phyloP scores from a whole-genome alignment of 1,140 invertebrate species.

The Gryon sp. region DNA sequence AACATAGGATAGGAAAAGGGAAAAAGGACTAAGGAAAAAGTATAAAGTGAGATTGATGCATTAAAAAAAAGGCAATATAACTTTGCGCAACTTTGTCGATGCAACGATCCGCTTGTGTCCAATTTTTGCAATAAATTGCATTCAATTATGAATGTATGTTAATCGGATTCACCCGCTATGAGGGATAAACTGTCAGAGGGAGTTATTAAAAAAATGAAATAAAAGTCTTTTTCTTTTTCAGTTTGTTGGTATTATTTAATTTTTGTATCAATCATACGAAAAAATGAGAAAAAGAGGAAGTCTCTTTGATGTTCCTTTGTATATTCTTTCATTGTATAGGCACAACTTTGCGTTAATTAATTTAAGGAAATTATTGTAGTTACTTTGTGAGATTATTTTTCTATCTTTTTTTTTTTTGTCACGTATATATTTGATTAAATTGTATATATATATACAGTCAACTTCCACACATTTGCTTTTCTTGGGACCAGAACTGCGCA shows the following conservation, averaged over 20 bases:
- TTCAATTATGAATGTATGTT: constrained; percentile 46
- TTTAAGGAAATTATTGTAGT: too few species aligned
- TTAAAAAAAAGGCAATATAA: constrained; percentile 56
- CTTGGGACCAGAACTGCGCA: too few species aligned
- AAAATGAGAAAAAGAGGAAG: constrained; percentile 19
- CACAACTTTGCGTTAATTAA: not conserved
- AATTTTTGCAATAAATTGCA: constrained; percentile 47
- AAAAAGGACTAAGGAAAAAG: constrained; percentile 53
- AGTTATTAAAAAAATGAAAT: constrained; percentile 8
- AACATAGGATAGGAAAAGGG: too few species aligned
- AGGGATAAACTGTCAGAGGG: not conserved
- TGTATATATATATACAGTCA: too few species aligned
- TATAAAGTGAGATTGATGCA: constrained; percentile 53
- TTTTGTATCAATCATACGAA: constrained; percentile 22
- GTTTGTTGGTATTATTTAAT: constrained; percentile 3
- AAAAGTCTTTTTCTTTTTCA: constrained; percentile 15
- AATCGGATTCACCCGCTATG: constrained; percentile 8
- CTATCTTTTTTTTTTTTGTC: too few species aligned
- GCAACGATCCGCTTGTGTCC: constrained; percentile 17
- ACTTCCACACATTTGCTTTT: too few species aligned
- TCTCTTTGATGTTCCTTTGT: not conserved
- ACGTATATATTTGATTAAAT: too few species aligned
- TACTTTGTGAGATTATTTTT: too few species aligned
- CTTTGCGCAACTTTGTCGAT: constrained; percentile 17
- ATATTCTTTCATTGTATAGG: not conserved